Evolutionary conservation across 2,888 invertebrate species (phyloP).

Genomic region (Drosophila phalerata): DNA sequence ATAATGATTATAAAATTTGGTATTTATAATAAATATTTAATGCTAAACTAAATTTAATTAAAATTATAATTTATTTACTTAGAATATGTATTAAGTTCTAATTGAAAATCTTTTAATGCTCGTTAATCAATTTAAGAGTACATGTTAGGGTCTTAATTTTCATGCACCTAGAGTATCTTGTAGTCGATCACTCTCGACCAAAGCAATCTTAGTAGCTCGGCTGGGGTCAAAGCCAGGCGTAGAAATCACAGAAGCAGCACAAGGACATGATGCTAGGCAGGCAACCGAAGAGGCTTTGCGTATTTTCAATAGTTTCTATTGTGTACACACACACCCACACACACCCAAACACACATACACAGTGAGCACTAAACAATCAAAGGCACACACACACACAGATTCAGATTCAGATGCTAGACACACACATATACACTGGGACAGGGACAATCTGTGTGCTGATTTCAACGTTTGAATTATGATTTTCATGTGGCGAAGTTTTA

Average conservation of each 20-base stretch:
- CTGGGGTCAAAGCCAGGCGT: constrained; percentile 55
- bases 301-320: constrained; percentile 78
- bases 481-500: constrained; percentile 76
- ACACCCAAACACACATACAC: constrained; percentile 3
- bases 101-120: too few species aligned
- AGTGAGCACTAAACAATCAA: constrained; percentile 49
- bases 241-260: constrained; percentile 77
- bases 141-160: too few species aligned
- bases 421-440: constrained; percentile 24
- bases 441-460: constrained; percentile 70
- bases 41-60: too few species aligned
- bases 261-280: constrained; percentile 69
- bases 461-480: constrained; percentile 77
- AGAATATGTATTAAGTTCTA: too few species aligned
- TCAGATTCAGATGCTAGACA: too few species aligned
- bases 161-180: not conserved
- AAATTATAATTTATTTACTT: too few species aligned
- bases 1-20: too few species aligned
- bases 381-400: constrained; percentile 36
- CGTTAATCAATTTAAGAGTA: too few species aligned
- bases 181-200: not conserved
- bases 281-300: constrained; percentile 72
- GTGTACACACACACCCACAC: constrained; percentile 50
- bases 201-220: not conserved
- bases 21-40: too few species aligned